Conservation (phyloP, 2,888 invertebrate species). For the Epirrita christyi region DNA sequence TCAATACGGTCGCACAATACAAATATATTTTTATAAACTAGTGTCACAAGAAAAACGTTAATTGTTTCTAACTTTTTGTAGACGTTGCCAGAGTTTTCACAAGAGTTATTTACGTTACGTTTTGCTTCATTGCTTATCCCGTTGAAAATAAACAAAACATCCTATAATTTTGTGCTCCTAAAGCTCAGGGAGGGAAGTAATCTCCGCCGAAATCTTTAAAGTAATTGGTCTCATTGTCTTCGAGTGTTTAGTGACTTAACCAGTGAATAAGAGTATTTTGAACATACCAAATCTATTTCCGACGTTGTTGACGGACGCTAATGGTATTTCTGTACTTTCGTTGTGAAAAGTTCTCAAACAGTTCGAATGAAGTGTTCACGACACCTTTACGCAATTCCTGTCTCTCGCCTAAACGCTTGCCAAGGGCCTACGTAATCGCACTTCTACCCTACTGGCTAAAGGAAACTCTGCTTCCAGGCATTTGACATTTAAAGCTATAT, state of each 20-base stretch:
- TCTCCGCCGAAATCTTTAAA: neutral
- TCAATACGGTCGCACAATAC: conserved; percentile 26
- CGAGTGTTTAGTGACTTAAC: conserved; percentile 24
- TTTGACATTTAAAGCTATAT: conserved; percentile 63
- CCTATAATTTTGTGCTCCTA: too few relatives aligned
- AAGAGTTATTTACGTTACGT: conserved; percentile 18
- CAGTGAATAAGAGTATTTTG: conserved; percentile 50
- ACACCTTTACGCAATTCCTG: conserved; percentile 81
- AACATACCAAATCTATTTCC: conserved; percentile 58
- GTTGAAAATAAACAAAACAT: neutral
- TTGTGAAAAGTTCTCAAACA: conserved; percentile 68
- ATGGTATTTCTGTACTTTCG: conserved; percentile 75
- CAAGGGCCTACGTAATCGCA: conserved; percentile 72
- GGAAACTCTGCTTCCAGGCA: conserved; percentile 60
- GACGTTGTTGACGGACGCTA: conserved; percentile 67
- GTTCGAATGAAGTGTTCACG: conserved; percentile 72
- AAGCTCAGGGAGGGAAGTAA: too few relatives aligned
- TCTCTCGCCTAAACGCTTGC: conserved; percentile 74
- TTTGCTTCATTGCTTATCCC: conserved; percentile 19
- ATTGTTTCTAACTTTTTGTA: conserved; percentile 31
- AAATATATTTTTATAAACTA: conserved; percentile 28
- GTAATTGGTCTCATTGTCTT: conserved; percentile 14
- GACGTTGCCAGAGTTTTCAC: conserved; percentile 29
- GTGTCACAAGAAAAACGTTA: conserved; percentile 32
- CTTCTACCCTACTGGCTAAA: conserved; percentile 57